phyloP scores from a whole-genome alignment of 2,113 vertebrate species.

The Uria aalge region DNA sequence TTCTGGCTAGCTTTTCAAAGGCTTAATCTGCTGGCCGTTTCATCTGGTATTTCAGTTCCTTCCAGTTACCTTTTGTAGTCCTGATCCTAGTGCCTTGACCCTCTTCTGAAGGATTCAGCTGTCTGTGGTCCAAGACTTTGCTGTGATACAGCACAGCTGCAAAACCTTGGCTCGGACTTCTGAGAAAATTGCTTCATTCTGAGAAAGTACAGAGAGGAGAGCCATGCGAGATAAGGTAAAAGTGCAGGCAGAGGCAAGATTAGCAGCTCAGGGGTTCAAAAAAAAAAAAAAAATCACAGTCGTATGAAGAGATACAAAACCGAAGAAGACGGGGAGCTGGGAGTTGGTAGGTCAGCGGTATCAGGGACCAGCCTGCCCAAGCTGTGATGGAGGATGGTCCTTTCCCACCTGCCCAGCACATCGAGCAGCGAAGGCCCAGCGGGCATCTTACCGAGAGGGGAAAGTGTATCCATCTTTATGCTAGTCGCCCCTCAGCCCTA shows the following conservation, averaged over 20 bases:
- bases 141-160: neutral
- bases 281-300: neutral
- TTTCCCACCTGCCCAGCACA: neutral
- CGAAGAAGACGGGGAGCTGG: neutral
- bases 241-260: neutral
- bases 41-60: neutral
- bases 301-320: neutral
- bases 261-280: neutral
- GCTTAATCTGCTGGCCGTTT: neutral
- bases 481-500: neutral
- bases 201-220: neutral
- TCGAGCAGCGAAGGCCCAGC: neutral
- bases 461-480: neutral
- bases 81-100: neutral
- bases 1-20: neutral
- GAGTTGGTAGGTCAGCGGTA: neutral
- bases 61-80: neutral
- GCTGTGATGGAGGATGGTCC: neutral
- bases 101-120: neutral
- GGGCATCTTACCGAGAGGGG: accelerated
- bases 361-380: neutral
- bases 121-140: neutral
- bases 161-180: neutral
- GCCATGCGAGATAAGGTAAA: neutral
- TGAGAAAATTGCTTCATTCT: neutral